Conservation (phyloP, 2,113 vertebrate species). For the Cairina moschata region DNA sequence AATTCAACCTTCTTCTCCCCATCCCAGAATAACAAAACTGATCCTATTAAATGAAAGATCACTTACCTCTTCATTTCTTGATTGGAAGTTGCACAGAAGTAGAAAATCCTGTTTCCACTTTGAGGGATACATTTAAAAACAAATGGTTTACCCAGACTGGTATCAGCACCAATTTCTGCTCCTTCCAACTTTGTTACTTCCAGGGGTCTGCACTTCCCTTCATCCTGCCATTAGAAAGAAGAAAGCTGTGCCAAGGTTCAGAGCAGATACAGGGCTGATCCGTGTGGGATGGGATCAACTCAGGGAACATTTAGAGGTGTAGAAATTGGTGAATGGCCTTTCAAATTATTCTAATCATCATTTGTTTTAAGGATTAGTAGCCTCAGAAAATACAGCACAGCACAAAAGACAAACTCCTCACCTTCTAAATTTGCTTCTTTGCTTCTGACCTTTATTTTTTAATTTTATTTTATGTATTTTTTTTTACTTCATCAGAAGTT, state of each 20-base stretch:
- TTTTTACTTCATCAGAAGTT: neutral
- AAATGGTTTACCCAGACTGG: constrained; percentile 88
- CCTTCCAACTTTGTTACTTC: constrained; percentile 86
- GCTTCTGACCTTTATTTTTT: neutral
- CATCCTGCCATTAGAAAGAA: constrained; percentile 80
- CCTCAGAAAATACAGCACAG: neutral
- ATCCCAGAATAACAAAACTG: neutral
- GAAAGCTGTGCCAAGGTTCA: neutral
- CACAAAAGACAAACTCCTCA: neutral
- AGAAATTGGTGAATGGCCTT: neutral
- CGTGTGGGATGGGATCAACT: neutral
- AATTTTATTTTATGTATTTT: neutral
- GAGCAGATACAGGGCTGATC: neutral
- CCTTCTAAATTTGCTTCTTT: neutral
- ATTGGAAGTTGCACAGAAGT: constrained; percentile 88
- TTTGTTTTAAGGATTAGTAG: neutral
- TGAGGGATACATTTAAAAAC: constrained; percentile 88
- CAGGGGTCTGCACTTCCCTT: constrained; percentile 83
- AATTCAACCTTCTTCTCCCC: neutral
- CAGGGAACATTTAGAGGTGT: neutral
- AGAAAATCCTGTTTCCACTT: constrained; percentile 79
- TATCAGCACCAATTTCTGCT: constrained; percentile 83
- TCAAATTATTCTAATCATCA: neutral
- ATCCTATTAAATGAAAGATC: neutral
- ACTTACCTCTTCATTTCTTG: constrained; percentile 92